Base-by-base conservation (phyloP, 2,888 invertebrate genomes). In the Ichneumoninae sp. region DNA sequence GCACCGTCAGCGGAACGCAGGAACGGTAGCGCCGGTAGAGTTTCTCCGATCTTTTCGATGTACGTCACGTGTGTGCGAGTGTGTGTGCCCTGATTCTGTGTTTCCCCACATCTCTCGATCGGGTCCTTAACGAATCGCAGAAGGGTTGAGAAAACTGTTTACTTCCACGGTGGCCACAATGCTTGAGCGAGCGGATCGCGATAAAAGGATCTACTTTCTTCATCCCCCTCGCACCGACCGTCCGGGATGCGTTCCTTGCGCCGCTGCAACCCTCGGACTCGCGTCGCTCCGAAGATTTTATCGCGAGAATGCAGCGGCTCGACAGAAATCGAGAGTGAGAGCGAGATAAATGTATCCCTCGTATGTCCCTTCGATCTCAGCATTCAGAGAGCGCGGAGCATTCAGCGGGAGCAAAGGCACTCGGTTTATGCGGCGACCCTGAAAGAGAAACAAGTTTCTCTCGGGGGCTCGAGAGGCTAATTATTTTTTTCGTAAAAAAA, bases 371-470 rank as follows among this genome's bases (percentile, higher is more conserved):
- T 57, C 50, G 22, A 50, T 74, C 69, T 44, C 36, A 40, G 52
- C 52, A 44, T 60, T 44, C 50, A 50, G 50, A 13, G 57, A 57
- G 30, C 30, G 44, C 57, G 40, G 22, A 8, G 68, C 57, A 77
- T 77, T 77, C 40, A 77, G 13, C 77, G 69, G 36, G 57, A 47
- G 60, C 80, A 50, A 74, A 74, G 47, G 52, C 77, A 66, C 63
- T 26, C 65, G 68, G 63, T 26, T 71, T 81, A 52, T 69, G 83
- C 81, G 83, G 33, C 74, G 54, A 78, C 54, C 73, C 57, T 71
- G 84, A 79, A 81, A 70, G 78, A 75, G 80, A 81, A 87, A 86
- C 85, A 87, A 86, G 85, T 85, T 85, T 85, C 71, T 86, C 16
- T 54, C 82, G 83, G 85, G 83, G 22, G 69, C 57, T 81, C 50